These are phyloP conservation scores for Columba janthina DNA, from an alignment of 2,113 vertebrate genomes.

Conservation along the genomic window DNA sequence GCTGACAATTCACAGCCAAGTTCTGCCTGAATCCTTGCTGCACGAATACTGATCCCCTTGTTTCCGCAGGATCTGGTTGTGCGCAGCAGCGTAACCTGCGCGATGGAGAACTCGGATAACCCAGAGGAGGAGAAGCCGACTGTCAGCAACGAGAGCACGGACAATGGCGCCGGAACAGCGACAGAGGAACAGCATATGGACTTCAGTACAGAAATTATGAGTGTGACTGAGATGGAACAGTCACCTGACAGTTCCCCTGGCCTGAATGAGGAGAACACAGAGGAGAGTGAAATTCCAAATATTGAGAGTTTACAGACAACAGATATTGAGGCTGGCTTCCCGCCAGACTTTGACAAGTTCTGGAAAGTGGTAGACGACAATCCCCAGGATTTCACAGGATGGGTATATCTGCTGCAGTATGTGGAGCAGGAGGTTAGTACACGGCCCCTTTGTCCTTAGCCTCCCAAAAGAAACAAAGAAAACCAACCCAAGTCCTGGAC, in stretches of 20 bases:
- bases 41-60: not conserved
- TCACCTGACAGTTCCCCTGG: slow-evolving; percentile 81
- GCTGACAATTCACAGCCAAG: fast-evolving
- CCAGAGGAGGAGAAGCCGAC: slow-evolving; percentile 62
- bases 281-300: slow-evolving; percentile 76
- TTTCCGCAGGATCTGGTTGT: slow-evolving; percentile 47
- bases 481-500: fast-evolving
- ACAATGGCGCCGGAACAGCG: slow-evolving; percentile 20
- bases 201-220: slow-evolving; percentile 80
- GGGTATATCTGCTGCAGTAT: slow-evolving; percentile 96
- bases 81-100: not conserved
- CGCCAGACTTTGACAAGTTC: slow-evolving; percentile 93
- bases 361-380: slow-evolving; percentile 92
- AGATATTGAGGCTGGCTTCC: slow-evolving; percentile 78
- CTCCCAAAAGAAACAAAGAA: not conserved
- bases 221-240: slow-evolving; percentile 83
- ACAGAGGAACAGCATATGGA: slow-evolving; percentile 67
- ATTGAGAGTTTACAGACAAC: slow-evolving; percentile 63
- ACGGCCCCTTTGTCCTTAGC: not conserved
- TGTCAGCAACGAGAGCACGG: slow-evolving; percentile 44
- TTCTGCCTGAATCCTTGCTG: not conserved
- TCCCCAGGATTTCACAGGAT: slow-evolving; percentile 96
- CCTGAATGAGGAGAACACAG: slow-evolving; percentile 80
- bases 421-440: slow-evolving; percentile 95
- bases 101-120: slow-evolving; percentile 71